phyloP scores from a whole-genome alignment of 2,888 invertebrate genomes.

The Athalia rosae region DNA sequence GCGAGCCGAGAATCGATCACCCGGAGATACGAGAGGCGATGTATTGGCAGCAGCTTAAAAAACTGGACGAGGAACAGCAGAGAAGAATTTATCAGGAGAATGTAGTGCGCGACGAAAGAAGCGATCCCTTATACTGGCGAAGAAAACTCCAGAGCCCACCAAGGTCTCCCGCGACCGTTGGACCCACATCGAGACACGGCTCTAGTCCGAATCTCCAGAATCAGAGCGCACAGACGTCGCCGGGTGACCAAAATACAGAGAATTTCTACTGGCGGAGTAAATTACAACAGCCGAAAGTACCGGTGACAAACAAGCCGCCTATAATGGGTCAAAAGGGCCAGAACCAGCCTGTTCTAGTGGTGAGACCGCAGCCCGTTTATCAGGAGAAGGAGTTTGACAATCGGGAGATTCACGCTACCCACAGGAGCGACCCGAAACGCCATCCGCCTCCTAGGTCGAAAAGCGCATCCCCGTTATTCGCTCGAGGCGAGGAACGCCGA shows the following conservation, averaged over 20 bases:
- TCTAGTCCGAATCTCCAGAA: constrained; percentile 56
- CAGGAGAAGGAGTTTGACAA: constrained; percentile 53
- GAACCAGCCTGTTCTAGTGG: constrained; percentile 67
- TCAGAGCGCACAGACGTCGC: constrained; percentile 51
- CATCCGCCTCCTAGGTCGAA: constrained; percentile 68
- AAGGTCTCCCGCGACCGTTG: constrained; percentile 44
- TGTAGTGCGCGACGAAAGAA: constrained; percentile 51
- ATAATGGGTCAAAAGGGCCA: constrained; percentile 64
- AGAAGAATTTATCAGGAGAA: constrained; percentile 65
- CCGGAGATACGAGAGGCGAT: constrained; percentile 76
- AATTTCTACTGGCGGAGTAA: constrained; percentile 60
- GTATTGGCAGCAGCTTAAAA: constrained; percentile 82
- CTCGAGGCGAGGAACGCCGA: constrained; percentile 67
- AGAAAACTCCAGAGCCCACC: constrained; percentile 50
- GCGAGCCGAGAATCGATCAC: constrained; percentile 52
- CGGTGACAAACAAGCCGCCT: constrained; percentile 62
- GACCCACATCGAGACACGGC: constrained; percentile 50
- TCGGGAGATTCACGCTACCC: constrained; percentile 47
- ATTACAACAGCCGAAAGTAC: constrained; percentile 50
- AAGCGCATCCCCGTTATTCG: constrained; percentile 73
- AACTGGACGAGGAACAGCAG: constrained; percentile 78
- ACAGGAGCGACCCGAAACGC: constrained; percentile 42
- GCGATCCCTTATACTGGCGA: constrained; percentile 51
- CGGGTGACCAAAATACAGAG: constrained; percentile 47
- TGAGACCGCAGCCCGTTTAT: constrained; percentile 66